Evolutionary conservation across 2,797 vertebrate genomes (phyloP), one percentile per base, ranked within the genome.

Genomic region (Amblyopsis hoosieri): DNA sequence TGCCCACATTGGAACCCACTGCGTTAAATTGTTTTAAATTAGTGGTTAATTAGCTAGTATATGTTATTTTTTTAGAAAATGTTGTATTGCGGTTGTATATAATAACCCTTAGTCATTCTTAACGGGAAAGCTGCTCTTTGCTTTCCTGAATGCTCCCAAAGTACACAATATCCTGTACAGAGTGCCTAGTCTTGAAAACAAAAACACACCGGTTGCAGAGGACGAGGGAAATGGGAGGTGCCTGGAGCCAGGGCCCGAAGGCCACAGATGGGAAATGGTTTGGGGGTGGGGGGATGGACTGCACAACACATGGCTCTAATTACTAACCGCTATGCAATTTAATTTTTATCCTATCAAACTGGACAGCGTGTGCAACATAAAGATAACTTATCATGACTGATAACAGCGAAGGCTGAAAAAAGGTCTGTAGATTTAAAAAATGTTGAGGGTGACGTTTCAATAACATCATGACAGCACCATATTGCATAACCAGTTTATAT

Each of bases 131-230:
- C 87, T 79, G 85, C 75, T 83, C 85, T 78, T 83, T 85, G 88
- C 84, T 90, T 91, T 92, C 90, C 91, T 92, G 90, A 92, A 91
- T 87, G 92, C 87, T 91, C 84, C 89, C 91, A 87, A 90, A 91
- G 89, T 93, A 88, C 91, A 92, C 89, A 85, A 87, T 90, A 93
- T 93, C 93, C 92, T 93, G 91, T 91, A 78, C 89, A 88, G 80
- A 90, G 89, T 85, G 87, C 81, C 87, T 73, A 53, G 90, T 89
- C 89, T 89, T 66, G 76, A 93, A 92, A 93, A 93, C 90, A 93
- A 92, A 92, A 91, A 92, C 90, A 93, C 87, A 89, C 84, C 62
- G 64, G 78, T 85, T 85, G 80, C 79, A 85, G 83, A 90, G 90
- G 84, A 90, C 89, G 86, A 85, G 82, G 86, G 89, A 89, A 89